These are phyloP conservation scores for Microctonus aethiopoides DNA, from an alignment of 2,888 invertebrate species.

Conservation along the genomic window DNA sequence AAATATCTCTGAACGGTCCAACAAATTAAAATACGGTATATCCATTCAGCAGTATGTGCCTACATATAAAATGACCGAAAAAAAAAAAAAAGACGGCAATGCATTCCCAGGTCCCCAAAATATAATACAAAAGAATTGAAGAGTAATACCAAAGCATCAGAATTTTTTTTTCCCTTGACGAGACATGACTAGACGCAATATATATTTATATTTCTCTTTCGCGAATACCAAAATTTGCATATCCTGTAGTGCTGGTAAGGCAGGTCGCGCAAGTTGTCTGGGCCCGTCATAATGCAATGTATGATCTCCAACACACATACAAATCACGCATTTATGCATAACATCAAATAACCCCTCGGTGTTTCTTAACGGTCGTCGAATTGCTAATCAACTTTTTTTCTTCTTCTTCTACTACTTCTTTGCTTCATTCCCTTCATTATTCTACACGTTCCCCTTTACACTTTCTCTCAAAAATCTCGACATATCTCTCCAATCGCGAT, in stretches of 20 bases:
- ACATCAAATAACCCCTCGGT: not conserved
- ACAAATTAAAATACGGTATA: too few relatives aligned
- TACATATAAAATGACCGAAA: too few relatives aligned
- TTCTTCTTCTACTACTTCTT: slow-evolving; percentile 6
- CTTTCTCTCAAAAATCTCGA: not conserved
- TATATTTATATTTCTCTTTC: too few relatives aligned
- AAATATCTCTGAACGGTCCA: too few relatives aligned
- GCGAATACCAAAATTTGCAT: slow-evolving; percentile 54
- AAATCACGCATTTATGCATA: slow-evolving; percentile 1
- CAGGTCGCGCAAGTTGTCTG: slow-evolving; percentile 54
- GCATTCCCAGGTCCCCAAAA: not conserved
- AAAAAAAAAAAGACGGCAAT: too few relatives aligned
- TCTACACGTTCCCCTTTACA: not conserved
- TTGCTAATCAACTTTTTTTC: slow-evolving; percentile 53
- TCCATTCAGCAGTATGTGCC: too few relatives aligned
- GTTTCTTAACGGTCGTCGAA: slow-evolving; percentile 61
- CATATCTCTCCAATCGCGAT: too few relatives aligned
- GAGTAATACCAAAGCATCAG: not conserved
- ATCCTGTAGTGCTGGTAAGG: slow-evolving; percentile 64
- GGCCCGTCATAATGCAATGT: not conserved
- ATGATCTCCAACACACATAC: not conserved
- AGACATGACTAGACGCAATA: too few relatives aligned
- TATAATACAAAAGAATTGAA: not conserved
- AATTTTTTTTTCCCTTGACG: too few relatives aligned
- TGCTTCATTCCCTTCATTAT: slow-evolving; percentile 22